A percentile compares a stretch with the other conserved stretches of the same genome.
Evolutionary conservation across 2,113 vertebrate genomes (phyloP).

Genomic region (Centropus unirufus): DNA sequence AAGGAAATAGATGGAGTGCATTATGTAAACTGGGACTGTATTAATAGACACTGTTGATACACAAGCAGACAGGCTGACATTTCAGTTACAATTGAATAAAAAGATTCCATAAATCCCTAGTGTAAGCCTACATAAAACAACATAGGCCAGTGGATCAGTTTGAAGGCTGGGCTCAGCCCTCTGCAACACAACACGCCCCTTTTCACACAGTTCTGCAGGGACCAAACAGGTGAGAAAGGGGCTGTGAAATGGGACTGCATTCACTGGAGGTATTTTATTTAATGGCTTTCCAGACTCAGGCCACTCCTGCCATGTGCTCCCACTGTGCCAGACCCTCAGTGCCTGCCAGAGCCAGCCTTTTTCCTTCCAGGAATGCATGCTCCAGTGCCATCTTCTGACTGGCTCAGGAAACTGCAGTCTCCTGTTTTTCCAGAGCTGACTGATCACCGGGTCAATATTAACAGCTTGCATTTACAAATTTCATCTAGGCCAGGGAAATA

Average conservation of each 20-base stretch:
- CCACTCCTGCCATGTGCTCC: background rate
- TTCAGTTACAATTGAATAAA: background rate
- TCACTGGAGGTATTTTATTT: background rate
- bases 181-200: background rate
- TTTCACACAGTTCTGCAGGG: background rate
- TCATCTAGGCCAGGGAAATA: fast-evolving
- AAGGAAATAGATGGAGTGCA: constrained; percentile 3
- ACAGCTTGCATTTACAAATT: background rate
- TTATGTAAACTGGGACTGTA: constrained; percentile 13
- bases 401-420: background rate
- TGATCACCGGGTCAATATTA: background rate
- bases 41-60: background rate
- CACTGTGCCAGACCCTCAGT: fast-evolving
- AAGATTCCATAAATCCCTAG: background rate
- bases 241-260: background rate
- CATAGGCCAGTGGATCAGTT: background rate
- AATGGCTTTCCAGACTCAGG: background rate
- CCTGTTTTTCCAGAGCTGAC: background rate
- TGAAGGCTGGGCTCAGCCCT: background rate
- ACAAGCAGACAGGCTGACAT: background rate
- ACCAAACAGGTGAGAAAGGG: fast-evolving
- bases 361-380: background rate
- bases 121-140: background rate
- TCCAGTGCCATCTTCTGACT: background rate
- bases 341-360: background rate